A percentile compares a stretch with the other conserved stretches of the same genome.
phyloP scores from a whole-genome alignment of 2,113 vertebrate genomes.

The Hippopotamus amphibius region DNA sequence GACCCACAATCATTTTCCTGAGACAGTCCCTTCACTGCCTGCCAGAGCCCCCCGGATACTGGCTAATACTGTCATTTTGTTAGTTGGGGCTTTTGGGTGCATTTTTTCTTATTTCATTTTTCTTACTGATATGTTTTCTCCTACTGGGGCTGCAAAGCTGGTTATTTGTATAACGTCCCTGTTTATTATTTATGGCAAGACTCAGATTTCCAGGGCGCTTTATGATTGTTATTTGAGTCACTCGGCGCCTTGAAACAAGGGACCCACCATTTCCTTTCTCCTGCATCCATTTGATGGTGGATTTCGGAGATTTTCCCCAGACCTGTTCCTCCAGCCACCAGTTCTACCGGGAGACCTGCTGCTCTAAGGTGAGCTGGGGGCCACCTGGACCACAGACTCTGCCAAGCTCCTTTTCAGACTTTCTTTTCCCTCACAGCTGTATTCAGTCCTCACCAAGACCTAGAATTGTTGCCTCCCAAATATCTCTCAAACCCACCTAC shows the following conservation, averaged over 20 bases:
- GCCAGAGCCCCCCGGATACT: constrained; percentile 20
- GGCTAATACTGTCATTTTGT: constrained; percentile 73
- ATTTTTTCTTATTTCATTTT: constrained; percentile 79
- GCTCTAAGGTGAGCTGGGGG: no score
- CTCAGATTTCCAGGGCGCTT: constrained; percentile 65
- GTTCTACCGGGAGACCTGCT: not conserved
- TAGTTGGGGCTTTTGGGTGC: constrained; percentile 65
- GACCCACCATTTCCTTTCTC: not conserved
- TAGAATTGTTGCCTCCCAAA: not conserved
- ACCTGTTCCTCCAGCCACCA: not conserved
- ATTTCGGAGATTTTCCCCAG: not conserved
- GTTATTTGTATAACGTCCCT: constrained; percentile 74
- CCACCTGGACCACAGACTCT: not conserved
- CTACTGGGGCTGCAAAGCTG: constrained; percentile 70
- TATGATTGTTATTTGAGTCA: constrained; percentile 78
- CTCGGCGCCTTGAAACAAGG: constrained; percentile 47
- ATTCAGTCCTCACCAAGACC: not conserved
- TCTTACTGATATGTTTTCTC: constrained; percentile 79
- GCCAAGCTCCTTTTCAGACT: not conserved
- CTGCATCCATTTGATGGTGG: not conserved
- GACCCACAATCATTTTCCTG: not conserved
- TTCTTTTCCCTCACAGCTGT: not conserved
- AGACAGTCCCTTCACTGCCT: constrained; percentile 18
- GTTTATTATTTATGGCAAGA: constrained; percentile 81
- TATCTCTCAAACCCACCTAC: not conserved